phyloP scores from a whole-genome alignment of 2,113 vertebrate species.

The Anolis sagrei region DNA sequence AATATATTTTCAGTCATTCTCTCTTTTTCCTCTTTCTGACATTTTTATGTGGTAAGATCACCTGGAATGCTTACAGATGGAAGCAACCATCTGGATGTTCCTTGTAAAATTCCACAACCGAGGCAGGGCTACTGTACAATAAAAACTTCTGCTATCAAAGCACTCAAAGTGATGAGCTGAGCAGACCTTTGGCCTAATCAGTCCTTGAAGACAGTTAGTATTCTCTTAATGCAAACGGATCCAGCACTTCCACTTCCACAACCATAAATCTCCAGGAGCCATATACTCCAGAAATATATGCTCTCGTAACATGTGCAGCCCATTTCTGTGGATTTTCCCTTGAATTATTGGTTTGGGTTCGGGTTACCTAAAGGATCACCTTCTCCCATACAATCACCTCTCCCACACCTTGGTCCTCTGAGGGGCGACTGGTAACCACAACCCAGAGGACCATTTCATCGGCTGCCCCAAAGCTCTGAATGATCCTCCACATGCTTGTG shows the following conservation, averaged over 20 bases:
- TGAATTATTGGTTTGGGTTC: no score
- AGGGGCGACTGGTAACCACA: no score
- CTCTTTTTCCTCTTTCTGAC: background rate
- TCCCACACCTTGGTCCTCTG: no score
- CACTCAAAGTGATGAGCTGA: background rate
- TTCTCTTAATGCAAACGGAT: background rate
- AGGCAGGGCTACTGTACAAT: background rate
- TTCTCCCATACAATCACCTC: no score
- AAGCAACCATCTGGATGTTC: background rate
- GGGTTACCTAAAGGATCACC: no score
- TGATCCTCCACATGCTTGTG: no score
- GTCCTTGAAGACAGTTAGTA: background rate
- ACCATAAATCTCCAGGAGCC: no score
- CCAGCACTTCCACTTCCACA: no score
- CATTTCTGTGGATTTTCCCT: background rate
- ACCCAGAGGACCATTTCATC: no score
- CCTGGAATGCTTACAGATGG: background rate
- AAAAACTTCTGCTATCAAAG: background rate
- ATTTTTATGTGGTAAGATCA: background rate
- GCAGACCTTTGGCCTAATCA: background rate
- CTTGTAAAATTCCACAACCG: background rate
- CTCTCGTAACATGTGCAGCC: background rate
- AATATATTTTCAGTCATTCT: background rate
- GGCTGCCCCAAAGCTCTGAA: no score
- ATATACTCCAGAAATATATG: background rate